Percentiles rank a stretch among this genome's conserved stretches.
phyloP scores from a whole-genome alignment of 2,113 vertebrate species.

The Anas platyrhynchos region DNA sequence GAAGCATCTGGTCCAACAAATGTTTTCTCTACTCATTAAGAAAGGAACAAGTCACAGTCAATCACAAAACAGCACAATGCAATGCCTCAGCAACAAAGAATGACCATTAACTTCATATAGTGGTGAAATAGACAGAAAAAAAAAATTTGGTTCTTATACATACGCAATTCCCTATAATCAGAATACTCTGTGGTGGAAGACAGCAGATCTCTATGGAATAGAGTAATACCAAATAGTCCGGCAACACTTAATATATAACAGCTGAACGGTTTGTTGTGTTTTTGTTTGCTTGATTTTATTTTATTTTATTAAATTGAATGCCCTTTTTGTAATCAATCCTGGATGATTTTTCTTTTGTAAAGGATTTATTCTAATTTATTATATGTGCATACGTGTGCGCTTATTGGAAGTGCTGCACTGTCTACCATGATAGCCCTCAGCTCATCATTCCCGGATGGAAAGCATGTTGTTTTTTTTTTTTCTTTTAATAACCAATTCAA shows the following conservation, averaged over 20 bases:
- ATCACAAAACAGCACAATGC: too few relatives aligned
- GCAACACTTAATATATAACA: background rate
- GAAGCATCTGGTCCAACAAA: too few relatives aligned
- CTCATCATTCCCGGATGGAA: conserved; percentile 14
- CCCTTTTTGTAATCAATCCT: conserved; percentile 1
- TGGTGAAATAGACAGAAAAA: too few relatives aligned
- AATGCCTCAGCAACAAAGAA: too few relatives aligned
- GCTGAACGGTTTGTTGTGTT: background rate
- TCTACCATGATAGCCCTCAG: conserved; percentile 48
- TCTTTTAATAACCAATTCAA: conserved; percentile 72
- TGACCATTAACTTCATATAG: too few relatives aligned
- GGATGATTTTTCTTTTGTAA: background rate
- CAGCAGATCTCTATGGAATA: background rate
- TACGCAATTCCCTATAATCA: background rate
- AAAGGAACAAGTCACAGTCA: too few relatives aligned
- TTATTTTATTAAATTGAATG: background rate
- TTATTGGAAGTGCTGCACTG: background rate
- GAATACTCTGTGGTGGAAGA: background rate
- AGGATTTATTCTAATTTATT: conserved; percentile 49
- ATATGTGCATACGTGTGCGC: background rate
- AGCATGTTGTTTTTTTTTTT: background rate
- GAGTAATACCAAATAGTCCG: background rate
- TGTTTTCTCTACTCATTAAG: too few relatives aligned
- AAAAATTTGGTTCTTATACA: background rate
- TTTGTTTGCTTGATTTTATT: too few relatives aligned